These are phyloP conservation scores for Dromius quadrimaculatus DNA, from an alignment of 2,888 invertebrate species.

Conservation along the genomic window DNA sequence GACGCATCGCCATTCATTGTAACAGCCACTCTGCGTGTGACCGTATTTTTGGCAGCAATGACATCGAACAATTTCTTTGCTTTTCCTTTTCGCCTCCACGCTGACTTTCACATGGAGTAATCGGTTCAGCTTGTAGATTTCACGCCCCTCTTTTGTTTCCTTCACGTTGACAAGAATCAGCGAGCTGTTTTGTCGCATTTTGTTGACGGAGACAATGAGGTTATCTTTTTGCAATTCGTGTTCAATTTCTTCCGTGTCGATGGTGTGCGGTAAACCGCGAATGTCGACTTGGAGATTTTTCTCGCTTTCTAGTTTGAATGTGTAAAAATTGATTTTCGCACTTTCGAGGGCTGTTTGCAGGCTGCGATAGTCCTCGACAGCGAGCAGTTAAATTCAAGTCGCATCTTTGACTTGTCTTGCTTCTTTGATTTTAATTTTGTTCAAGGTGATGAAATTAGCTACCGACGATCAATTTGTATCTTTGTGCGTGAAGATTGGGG, in stretches of 20 bases:
- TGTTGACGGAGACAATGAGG: slow-evolving; percentile 61
- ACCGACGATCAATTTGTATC: not conserved
- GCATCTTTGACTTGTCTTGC: not conserved
- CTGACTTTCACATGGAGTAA: slow-evolving; percentile 62
- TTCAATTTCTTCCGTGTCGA: too few species aligned
- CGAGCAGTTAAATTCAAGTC: not conserved
- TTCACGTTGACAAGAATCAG: slow-evolving; percentile 59
- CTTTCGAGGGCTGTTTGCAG: not conserved
- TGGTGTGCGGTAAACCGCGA: not conserved
- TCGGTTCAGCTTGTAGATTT: slow-evolving; percentile 56
- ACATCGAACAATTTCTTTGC: slow-evolving; percentile 52
- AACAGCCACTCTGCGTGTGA: slow-evolving; percentile 54
- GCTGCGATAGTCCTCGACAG: not conserved
- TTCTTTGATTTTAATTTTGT: not conserved
- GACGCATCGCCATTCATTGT: slow-evolving; percentile 47
- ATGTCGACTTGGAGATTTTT: slow-evolving; percentile 6
- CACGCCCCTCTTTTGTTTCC: not conserved
- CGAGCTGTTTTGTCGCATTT: slow-evolving; percentile 61
- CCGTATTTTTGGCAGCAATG: slow-evolving; percentile 53
- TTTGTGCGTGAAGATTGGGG: not conserved
- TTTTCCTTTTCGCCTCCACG: slow-evolving; percentile 62
- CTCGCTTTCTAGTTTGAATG: not conserved
- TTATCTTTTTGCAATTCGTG: not conserved
- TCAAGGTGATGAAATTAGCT: not conserved
- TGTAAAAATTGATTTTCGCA: not conserved